Evolutionary conservation across 2,797 vertebrate genomes (phyloP).

Genomic region (Gadopsis bispinosus): DNA sequence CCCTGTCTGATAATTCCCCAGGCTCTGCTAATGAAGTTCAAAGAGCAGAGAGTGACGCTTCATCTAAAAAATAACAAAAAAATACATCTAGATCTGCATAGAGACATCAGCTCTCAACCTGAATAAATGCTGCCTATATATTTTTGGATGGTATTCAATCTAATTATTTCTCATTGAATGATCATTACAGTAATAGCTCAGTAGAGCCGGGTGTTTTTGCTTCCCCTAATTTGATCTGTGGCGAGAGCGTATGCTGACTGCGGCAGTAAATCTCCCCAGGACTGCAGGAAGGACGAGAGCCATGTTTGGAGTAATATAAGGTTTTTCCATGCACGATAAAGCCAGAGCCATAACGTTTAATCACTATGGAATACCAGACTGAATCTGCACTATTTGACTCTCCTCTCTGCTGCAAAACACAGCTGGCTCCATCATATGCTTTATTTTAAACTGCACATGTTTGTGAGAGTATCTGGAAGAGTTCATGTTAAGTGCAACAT

Average conservation of each 20-base stretch:
- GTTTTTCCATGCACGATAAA: slow-evolving; percentile 56
- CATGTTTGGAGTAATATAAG: slow-evolving; percentile 40
- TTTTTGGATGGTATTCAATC: slow-evolving; percentile 92
- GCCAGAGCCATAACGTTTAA: slow-evolving; percentile 58
- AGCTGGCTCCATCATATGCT: slow-evolving; percentile 17
- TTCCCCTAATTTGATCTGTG: slow-evolving; percentile 91
- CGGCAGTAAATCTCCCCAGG: slow-evolving; percentile 87
- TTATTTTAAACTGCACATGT: slow-evolving; percentile 2
- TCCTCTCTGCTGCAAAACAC: slow-evolving; percentile 16
- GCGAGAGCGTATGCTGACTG: slow-evolving; percentile 91
- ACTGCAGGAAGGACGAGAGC: slow-evolving; percentile 25
- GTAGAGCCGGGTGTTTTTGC: slow-evolving; percentile 89
- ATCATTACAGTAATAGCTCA: slow-evolving; percentile 90
- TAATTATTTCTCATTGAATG: slow-evolving; percentile 91
- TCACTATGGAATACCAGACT: slow-evolving; percentile 45
- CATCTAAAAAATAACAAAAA: slow-evolving; percentile 4
- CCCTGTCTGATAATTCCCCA: slow-evolving; percentile 76
- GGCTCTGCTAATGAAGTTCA: slow-evolving; percentile 89
- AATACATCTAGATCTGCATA: slow-evolving; percentile 63
- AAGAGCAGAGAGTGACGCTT: slow-evolving; percentile 29
- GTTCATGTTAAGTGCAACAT: not conserved
- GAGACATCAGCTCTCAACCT: slow-evolving; percentile 90
- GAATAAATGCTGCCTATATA: slow-evolving; percentile 90
- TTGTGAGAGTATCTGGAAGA: not conserved
- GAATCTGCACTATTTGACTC: slow-evolving; percentile 28